Conservation (phyloP, 2,888 invertebrate genomes). For the Dryomyza anilis region DNA sequence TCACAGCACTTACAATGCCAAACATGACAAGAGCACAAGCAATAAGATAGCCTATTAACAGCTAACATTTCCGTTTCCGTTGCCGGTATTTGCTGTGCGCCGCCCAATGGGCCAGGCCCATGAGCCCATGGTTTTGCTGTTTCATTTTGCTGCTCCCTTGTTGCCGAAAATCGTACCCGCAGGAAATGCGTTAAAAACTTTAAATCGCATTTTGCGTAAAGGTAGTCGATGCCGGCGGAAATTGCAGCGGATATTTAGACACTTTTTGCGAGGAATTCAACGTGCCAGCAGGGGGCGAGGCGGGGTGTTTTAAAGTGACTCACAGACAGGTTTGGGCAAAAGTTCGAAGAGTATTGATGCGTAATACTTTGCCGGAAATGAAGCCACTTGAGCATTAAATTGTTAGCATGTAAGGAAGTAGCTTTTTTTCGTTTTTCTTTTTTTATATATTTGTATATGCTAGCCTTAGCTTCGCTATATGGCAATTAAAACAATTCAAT, state of each 20-base stretch:
- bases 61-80: constrained; percentile 28
- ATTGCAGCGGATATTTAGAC: constrained; percentile 14
- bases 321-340: neutral
- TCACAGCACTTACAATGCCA: neutral
- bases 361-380: neutral
- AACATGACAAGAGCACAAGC: neutral
- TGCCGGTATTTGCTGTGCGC: constrained; percentile 3
- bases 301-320: neutral
- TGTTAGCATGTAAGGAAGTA: no score
- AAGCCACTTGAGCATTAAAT: neutral
- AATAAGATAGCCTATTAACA: constrained; percentile 23
- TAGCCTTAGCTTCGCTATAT: no score
- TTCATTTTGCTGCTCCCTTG: no score
- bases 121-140: neutral
- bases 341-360: neutral
- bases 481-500: no score
- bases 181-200: neutral
- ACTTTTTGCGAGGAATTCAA: constrained; percentile 1
- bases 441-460: no score
- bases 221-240: neutral
- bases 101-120: neutral
- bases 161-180: no score
- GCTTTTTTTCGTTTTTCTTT: no score
- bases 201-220: neutral
- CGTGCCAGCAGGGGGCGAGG: neutral